A percentile compares a stretch with the other conserved stretches of the same genome.
Evolutionary conservation across 1,140 invertebrate species (phyloP).

Genomic region (Leptinotarsa texana): DNA sequence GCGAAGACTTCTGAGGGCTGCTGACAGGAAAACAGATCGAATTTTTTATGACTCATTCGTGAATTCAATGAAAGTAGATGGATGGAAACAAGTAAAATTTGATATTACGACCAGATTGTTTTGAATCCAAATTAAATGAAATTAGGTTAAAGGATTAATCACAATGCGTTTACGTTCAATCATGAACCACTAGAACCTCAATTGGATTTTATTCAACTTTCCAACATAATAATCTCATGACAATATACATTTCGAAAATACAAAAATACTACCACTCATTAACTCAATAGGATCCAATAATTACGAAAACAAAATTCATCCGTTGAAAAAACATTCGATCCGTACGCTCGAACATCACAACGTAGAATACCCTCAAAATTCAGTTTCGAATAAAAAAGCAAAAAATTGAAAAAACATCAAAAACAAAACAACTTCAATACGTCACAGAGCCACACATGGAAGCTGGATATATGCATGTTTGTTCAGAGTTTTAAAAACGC

Average conservation of each 20-base stretch:
- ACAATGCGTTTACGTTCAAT: too few relatives aligned
- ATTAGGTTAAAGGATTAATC: too few relatives aligned
- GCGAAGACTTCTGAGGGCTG: too few relatives aligned
- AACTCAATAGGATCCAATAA: slow-evolving; percentile 37
- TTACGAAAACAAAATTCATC: slow-evolving; percentile 37
- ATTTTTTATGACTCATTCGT: too few relatives aligned
- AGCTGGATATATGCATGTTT: slow-evolving; percentile 48
- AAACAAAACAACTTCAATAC: slow-evolving; percentile 45
- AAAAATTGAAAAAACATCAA: slow-evolving; percentile 34
- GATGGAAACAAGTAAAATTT: too few relatives aligned
- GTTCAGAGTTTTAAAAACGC: slow-evolving; percentile 57
- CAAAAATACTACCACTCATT: slow-evolving; percentile 34
- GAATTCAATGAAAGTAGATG: too few relatives aligned
- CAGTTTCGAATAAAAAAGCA: slow-evolving; percentile 35
- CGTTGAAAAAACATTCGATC: slow-evolving; percentile 33
- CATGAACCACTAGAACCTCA: too few relatives aligned
- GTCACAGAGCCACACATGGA: slow-evolving; percentile 45
- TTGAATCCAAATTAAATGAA: too few relatives aligned
- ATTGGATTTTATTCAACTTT: too few relatives aligned
- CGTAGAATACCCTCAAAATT: slow-evolving; percentile 34
- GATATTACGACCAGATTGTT: too few relatives aligned
- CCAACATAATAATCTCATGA: too few relatives aligned
- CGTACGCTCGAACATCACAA: slow-evolving; percentile 23
- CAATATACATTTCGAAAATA: slow-evolving; percentile 12
- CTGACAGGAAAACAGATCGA: too few relatives aligned